Percentiles rank a stretch among this genome's conserved stretches.
phyloP scores from a whole-genome alignment of 2,797 vertebrate species.

The Poeciliopsis infans region DNA sequence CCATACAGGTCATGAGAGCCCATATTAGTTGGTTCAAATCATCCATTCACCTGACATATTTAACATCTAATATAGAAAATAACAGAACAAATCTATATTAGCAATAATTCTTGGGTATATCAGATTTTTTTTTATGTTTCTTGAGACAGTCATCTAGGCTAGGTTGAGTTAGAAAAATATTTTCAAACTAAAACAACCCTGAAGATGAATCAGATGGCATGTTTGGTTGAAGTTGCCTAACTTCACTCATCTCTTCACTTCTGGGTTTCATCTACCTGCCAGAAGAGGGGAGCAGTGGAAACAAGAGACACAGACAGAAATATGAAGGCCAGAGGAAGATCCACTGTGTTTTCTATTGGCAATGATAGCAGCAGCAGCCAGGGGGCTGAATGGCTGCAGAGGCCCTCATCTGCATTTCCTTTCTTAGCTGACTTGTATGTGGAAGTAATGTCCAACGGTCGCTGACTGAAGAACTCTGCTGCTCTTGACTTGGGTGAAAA shows the following conservation, averaged over 20 bases:
- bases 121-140: not conserved
- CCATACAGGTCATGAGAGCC: not conserved
- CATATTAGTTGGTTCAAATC: not conserved
- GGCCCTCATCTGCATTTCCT: conserved; percentile 91
- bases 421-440: conserved; percentile 86
- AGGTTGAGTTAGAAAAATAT: not conserved
- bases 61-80: not conserved
- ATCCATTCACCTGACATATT: not conserved
- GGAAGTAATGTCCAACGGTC: conserved; percentile 87
- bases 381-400: conserved; percentile 60
- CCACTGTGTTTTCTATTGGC: conserved; percentile 54
- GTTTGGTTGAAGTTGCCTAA: not conserved
- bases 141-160: not conserved
- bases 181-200: not conserved
- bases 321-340: conserved; percentile 24
- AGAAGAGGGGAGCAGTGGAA: not conserved
- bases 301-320: conserved; percentile 13
- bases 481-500: conserved; percentile 34
- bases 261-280: not conserved
- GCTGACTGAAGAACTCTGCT: conserved; percentile 77
- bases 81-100: not conserved
- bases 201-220: not conserved
- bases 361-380: conserved; percentile 30
- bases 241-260: not conserved
- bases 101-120: not conserved